Evolutionary conservation across 2,888 invertebrate species (phyloP), one percentile per base, ranked within the genome.

Genomic region (Elmis aenea): DNA sequence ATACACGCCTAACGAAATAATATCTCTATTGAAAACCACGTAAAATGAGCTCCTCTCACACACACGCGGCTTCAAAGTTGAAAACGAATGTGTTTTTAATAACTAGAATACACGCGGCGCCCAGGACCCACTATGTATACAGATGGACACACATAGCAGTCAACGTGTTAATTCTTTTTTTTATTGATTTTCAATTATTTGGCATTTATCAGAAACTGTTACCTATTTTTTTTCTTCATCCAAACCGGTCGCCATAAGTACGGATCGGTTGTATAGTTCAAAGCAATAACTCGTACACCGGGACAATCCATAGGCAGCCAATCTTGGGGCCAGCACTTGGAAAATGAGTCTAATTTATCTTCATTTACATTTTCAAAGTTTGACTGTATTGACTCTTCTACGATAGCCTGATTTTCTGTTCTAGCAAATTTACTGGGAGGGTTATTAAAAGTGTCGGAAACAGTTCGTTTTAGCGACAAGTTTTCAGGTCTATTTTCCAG

Each of bases 301-400:
- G 85, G 84, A 55, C 82, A 82, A 59, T 92, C 91, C 21, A 75
- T 59, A 0, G 84, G 80, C 13, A 93, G 64, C 92, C 92, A 93
- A 61, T 92, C 90, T 40, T 78, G 72, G 0, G 91, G 91, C 90
- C 90, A 91, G 57, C 90, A 90, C 6, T 67, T 62, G 0, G 80
- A 79, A 53, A 77, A 80, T 33, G 72, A 73, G 2, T 35, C 28
- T 2, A 42, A 39, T 13, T 42, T 41, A 14, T 28, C 44, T 2
- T 44, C 43, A 13, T 46, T 42, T 3, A 37, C 27, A 5, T 6
- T 18, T 8, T 5, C 8, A 8, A 18, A 18, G 8, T 18, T 18
- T n/a, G n/a, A n/a, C n/a, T 41, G 33, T 14, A 13, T 25, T 14
- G 42, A 31, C 15, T 42, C 30, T 10, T 55, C 53, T n/a, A 50